These are phyloP conservation scores for Mystacornis crossleyi DNA, from an alignment of 2,113 vertebrate genomes.

Conservation along the genomic window DNA sequence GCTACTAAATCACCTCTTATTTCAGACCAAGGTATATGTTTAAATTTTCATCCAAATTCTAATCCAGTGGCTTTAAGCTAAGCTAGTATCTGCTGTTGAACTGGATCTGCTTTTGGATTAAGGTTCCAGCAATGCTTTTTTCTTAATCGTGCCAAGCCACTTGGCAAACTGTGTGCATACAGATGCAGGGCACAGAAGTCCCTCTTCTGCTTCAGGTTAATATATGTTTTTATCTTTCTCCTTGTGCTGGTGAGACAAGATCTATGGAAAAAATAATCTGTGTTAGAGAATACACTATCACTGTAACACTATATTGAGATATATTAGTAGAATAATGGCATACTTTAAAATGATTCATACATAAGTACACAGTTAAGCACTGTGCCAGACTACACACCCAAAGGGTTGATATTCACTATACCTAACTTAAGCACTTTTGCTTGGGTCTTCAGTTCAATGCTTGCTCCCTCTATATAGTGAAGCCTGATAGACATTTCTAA, in stretches of 20 bases:
- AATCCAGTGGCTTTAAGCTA: constrained; percentile 34
- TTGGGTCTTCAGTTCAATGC: background rate
- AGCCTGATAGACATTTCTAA: background rate
- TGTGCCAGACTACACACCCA: background rate
- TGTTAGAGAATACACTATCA: background rate
- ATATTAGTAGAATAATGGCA: background rate
- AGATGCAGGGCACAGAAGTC: background rate
- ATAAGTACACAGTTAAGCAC: background rate
- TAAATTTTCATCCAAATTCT: constrained; percentile 47
- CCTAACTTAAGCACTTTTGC: background rate
- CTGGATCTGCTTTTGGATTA: background rate
- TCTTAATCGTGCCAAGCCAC: background rate
- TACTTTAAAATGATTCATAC: background rate
- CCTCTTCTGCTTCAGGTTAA: background rate
- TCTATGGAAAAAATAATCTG: background rate
- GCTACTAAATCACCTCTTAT: constrained; percentile 51
- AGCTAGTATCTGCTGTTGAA: constrained; percentile 22
- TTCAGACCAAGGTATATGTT: constrained; percentile 24
- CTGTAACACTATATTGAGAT: background rate
- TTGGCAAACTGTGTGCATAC: background rate
- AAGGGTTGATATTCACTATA: background rate
- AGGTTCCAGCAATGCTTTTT: background rate
- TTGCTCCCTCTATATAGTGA: background rate
- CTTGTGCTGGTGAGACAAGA: background rate
- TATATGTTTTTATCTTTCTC: background rate